Evolutionary conservation across 2,888 invertebrate species (phyloP).

Genomic region (Micoletzkya japonica): DNA sequence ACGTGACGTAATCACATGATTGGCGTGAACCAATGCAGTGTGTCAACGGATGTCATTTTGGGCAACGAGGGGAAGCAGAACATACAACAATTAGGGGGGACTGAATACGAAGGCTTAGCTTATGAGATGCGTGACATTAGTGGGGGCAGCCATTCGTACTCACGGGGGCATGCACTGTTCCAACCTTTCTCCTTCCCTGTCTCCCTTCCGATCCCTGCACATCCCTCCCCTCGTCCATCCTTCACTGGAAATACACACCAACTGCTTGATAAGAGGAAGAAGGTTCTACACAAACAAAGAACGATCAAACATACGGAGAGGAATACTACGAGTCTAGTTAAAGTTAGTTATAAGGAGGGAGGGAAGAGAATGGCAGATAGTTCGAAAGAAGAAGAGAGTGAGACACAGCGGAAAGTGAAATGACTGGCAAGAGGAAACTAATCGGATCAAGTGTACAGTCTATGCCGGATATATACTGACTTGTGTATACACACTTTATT

Average conservation of each 20-base stretch:
- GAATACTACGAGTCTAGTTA: too few species aligned
- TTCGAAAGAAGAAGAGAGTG: background rate
- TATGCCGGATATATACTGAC: background rate
- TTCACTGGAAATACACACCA: too few species aligned
- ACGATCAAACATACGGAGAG: too few species aligned
- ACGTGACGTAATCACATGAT: too few species aligned
- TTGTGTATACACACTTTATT: background rate
- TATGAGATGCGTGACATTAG: background rate
- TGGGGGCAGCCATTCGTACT: background rate
- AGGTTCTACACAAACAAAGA: too few species aligned
- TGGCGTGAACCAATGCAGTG: too few species aligned
- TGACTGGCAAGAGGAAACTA: too few species aligned
- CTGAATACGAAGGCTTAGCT: background rate
- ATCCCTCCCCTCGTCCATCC: background rate
- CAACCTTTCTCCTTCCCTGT: background rate
- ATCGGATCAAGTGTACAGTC: background rate
- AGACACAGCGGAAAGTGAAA: background rate
- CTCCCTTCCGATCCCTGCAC: background rate
- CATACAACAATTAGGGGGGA: background rate
- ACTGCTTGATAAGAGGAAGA: too few species aligned
- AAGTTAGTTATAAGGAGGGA: background rate
- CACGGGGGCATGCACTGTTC: background rate
- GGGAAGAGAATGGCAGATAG: background rate
- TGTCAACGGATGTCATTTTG: too few species aligned
- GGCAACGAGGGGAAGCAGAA: background rate